Evolutionary conservation across 2,888 invertebrate genomes (phyloP), one percentile per base, ranked within the genome.

Genomic region (Phortica okadai): DNA sequence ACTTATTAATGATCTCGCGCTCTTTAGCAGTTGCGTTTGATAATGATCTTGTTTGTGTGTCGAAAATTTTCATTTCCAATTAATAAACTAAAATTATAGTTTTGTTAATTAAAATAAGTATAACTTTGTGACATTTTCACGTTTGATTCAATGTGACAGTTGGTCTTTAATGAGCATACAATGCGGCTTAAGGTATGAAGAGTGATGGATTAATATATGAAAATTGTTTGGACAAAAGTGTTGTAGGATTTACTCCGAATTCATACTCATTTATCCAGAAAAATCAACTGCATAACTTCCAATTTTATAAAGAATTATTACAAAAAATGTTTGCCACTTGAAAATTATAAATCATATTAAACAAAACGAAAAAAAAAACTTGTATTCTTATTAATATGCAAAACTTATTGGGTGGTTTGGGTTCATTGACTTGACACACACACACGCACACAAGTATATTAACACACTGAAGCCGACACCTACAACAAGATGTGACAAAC

Each of bases 31-130:
- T 72, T 56, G 56, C 25, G 33, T 33, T 33, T 33, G 70, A 72
- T 72, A 72, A 72, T 33, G 33, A 72, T 72, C 56, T 72, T 72
- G 44, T n/a, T 4, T 44, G 7, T 16, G 10, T 11, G 62, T 11
- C 33, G 21, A 14, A 3, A 6, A 14, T 50, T 21, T 70, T 70
- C 25, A 54, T 72, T 14, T 54, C 25, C 33, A 72, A 72, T 72
- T 72, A 72, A 72, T 72, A 72, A 72, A 33, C 54, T 72, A 33
- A 72, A 72, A 56, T 56, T 72, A 72, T 33, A 72, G 56, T 72
- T 72, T 56, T 56, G 70, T 72, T 72, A 72, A 72, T 72, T 72
- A 56, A 56, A 72, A 54, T 45, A 44, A 7, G 70, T 56, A 33
- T 72, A 16, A 2, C 8, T 44, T 41, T 67, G 8, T 50, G 50